phyloP scores from a whole-genome alignment of 2,113 vertebrate genomes.

The Carassius gibelio region DNA sequence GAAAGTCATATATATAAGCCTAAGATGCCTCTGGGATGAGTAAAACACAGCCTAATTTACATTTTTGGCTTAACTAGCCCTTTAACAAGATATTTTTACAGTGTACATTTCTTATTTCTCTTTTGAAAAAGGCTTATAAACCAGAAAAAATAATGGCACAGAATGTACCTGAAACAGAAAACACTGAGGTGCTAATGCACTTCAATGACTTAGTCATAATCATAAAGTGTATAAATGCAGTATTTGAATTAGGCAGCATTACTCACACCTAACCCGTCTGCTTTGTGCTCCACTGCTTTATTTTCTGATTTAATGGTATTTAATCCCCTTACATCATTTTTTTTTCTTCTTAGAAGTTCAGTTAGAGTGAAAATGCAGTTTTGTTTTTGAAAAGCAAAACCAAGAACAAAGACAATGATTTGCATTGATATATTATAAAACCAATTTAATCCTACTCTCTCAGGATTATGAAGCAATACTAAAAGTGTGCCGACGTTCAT shows the following conservation, averaged over 20 bases:
- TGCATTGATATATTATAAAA: neutral
- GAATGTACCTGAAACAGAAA: neutral
- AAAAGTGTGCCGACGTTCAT: neutral
- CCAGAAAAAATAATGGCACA: neutral
- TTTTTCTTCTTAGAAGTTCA: neutral
- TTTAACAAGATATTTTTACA: neutral
- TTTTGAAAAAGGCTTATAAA: neutral
- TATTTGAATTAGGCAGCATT: neutral
- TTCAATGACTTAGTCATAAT: neutral
- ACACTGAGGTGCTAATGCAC: neutral
- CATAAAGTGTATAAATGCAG: neutral
- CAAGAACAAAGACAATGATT: neutral
- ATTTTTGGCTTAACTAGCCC: too few relatives aligned
- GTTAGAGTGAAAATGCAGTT: neutral
- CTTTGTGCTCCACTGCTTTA: neutral
- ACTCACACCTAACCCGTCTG: neutral
- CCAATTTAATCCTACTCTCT: neutral
- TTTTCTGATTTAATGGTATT: neutral
- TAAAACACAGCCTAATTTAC: too few relatives aligned
- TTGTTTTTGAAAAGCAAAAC: slow-evolving; percentile 18
- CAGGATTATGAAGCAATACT: neutral
- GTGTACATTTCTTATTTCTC: neutral
- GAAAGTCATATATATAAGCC: too few relatives aligned
- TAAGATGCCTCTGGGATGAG: too few relatives aligned
- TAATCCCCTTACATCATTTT: neutral